These are phyloP conservation scores for Chrysopilus asiliformis DNA, from an alignment of 2,888 invertebrate genomes.

Conservation along the genomic window DNA sequence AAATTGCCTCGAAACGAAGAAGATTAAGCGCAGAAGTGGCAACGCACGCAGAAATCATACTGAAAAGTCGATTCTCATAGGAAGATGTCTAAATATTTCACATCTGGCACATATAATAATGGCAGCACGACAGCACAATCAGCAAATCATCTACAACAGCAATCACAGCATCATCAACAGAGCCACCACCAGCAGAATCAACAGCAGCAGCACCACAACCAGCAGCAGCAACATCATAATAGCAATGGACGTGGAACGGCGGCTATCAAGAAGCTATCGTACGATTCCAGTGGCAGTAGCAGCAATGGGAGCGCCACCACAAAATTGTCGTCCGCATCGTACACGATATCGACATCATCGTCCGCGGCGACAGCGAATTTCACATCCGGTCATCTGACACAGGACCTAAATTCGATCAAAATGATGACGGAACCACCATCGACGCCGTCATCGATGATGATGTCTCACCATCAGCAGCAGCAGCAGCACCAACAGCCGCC, in stretches of 20 bases:
- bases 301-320: not conserved
- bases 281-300: conserved; percentile 10
- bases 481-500: no score
- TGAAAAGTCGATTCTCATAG: conserved; percentile 4
- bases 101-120: conserved; percentile 14
- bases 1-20: no score
- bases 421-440: not conserved
- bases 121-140: conserved; percentile 18
- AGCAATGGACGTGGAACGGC: conserved; percentile 12
- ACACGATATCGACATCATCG: conserved; percentile 9
- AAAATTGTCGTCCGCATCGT: conserved; percentile 4
- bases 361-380: conserved; percentile 7
- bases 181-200: conserved; percentile 12
- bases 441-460: not conserved
- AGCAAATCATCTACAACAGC: conserved; percentile 1
- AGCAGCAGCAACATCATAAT: conserved; percentile 16
- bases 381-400: conserved; percentile 7
- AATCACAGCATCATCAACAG: conserved; percentile 13
- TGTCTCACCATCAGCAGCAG: no score
- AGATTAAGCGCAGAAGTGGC: not conserved
- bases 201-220: conserved; percentile 6
- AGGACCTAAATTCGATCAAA: not conserved
- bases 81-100: conserved; percentile 11
- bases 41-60: not conserved
- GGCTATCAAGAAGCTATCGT: conserved; percentile 16